phyloP scores from a whole-genome alignment of 2,797 vertebrate species.

The Enteromius viviparus region DNA sequence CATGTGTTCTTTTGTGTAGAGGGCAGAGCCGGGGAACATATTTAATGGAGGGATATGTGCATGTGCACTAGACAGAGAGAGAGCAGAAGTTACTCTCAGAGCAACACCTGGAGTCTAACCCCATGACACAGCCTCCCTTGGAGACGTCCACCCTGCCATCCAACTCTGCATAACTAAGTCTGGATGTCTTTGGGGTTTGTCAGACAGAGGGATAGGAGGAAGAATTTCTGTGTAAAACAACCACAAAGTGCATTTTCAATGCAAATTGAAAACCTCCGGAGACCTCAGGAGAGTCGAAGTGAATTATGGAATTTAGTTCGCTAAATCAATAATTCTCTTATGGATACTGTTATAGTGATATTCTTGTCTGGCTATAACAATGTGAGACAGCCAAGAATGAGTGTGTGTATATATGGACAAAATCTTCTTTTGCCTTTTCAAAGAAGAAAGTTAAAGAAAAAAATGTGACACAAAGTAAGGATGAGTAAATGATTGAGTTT shows the following conservation, averaged over 20 bases:
- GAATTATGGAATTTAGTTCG: background rate
- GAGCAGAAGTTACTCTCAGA: slow-evolving; percentile 62
- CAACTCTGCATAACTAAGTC: slow-evolving; percentile 18
- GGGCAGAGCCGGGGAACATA: slow-evolving; percentile 4
- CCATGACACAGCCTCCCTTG: slow-evolving; percentile 35
- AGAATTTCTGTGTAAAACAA: slow-evolving; percentile 9
- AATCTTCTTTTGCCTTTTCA: background rate
- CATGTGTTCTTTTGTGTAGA: slow-evolving; percentile 16
- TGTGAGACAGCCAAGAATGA: background rate
- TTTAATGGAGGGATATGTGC: slow-evolving; percentile 41
- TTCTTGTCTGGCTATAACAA: background rate
- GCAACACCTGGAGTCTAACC: slow-evolving; percentile 68
- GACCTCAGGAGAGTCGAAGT: background rate
- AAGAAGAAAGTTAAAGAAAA: background rate
- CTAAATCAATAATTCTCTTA: background rate
- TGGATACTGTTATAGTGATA: background rate
- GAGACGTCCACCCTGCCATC: slow-evolving; percentile 41
- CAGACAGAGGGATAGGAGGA: background rate
- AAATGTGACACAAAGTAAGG: background rate
- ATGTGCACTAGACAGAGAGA: slow-evolving; percentile 53
- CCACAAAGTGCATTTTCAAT: background rate
- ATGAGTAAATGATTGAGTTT: background rate
- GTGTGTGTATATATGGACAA: background rate
- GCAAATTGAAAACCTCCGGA: slow-evolving; percentile 13
- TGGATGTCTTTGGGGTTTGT: background rate